A percentile compares a stretch with the other conserved stretches of the same genome.
Evolutionary conservation across 1,140 invertebrate genomes (phyloP).

Genomic region (Aradophagus sp.): DNA sequence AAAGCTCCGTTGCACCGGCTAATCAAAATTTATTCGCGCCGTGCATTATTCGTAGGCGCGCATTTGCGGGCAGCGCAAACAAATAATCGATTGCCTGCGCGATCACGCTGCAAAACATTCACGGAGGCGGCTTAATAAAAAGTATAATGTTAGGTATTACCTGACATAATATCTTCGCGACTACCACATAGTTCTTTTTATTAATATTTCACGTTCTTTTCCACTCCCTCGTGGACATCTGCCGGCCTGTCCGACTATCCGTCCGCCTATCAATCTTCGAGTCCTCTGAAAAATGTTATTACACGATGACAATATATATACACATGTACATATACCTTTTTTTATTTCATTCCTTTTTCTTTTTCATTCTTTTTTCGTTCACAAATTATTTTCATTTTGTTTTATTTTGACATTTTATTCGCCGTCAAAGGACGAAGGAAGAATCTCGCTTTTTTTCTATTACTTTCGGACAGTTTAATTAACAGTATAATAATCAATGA

Average conservation of each 20-base stretch:
- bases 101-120: conserved; percentile 48
- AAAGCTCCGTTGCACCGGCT: conserved; percentile 13
- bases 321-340: too few species aligned
- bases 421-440: conserved; percentile 12
- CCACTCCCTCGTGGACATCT: conserved; percentile 46
- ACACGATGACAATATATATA: conserved; percentile 31
- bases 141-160: conserved; percentile 54
- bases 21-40: conserved; percentile 44
- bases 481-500: conserved; percentile 11
- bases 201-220: conserved; percentile 53
- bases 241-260: conserved; percentile 33
- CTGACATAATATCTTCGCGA: conserved; percentile 51
- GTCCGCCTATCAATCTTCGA: conserved; percentile 44
- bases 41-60: conserved; percentile 23
- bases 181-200: conserved; percentile 50
- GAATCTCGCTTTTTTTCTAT: conserved; percentile 5
- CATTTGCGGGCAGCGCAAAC: conserved; percentile 36
- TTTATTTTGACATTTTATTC: conserved; percentile 6
- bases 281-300: conserved; percentile 45
- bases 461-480: conserved; percentile 34
- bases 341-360: conserved; percentile 5
- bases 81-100: conserved; percentile 53
- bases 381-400: conserved; percentile 1
- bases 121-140: conserved; percentile 42
- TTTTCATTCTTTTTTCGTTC: conserved; percentile 5